Evolutionary conservation across 2,113 vertebrate genomes (phyloP), one percentile per base, ranked within the genome.

Genomic region (Salminus brasiliensis): DNA sequence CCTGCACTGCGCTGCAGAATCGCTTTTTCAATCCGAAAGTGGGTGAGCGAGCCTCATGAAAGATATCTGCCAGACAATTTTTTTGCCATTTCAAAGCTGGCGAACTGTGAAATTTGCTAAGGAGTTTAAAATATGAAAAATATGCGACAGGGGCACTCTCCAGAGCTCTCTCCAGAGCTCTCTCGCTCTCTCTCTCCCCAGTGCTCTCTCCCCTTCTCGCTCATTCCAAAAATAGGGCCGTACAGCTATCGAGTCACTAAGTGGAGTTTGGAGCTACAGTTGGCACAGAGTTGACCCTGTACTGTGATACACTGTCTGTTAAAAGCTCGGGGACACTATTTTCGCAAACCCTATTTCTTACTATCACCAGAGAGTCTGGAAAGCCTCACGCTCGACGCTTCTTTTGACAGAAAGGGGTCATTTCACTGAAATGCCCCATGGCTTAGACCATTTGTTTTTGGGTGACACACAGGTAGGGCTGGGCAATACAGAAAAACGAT

Each of bases 31-130:
- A 18, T 30, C 34, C 43, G 45, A 80, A 57, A 72, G 59, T 29
- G 27, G 30, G 15, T 59, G 77, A 78, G 63, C 27, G 74, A 69
- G 52, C 49, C 66, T 66, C 74, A 69, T 32, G 57, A 80, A 85
- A 55, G 57, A 78, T 66, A 76, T 75, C 74, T 36, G 68, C 45
- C 67, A 78, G 62, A 55, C 57, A 63, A 78, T 27, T 43, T 72
- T 72, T 72, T 34, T 60, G 57, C 36, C 57, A 30, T 74, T 63
- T 74, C 70, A 74, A 83, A 83, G 76, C 70, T 65, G 57, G 65
- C 34, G 79, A 68, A 72, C 72, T 69, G 63, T 69, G 71, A 80
- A 80, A 74, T 74, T 21, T 25, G 7, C n/a, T 76, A 65, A 76
- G 74, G 7, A 74, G 49, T 74, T 45, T 69, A 68, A 74, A 80